Base-by-base conservation (phyloP, 1,140 invertebrate species). In the Cydia strobilella region DNA sequence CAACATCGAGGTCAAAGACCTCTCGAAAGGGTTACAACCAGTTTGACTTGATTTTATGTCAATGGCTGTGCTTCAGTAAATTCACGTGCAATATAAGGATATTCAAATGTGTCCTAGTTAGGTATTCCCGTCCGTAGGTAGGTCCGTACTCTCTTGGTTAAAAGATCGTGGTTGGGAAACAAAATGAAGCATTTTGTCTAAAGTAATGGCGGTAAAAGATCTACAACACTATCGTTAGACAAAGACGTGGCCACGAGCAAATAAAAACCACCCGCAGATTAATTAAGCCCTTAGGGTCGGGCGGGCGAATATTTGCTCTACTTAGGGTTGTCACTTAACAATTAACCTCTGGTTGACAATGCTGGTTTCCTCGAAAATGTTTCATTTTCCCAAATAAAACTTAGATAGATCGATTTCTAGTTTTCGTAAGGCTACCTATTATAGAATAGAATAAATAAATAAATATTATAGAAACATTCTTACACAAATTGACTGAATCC, bases 261-360 rank as follows among this genome's bases (percentile, higher is more conserved):
- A 65, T 65, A 65, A 69, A 39, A 69, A 69, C 65, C 39, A 69
- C 65, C 65, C 65, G 65, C 65, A 69, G 23, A 69, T 69, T 69
- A 69, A 69, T 69, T 69, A 69, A 69, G 65, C 27, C 23, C 65
- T 69, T 18, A 18, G 31, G 31, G 20, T 20, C 62, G 10, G 65
- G 65, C n/a, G 31, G 31, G n/a, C 65, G 27, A 69, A 39, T 69
- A 69, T 69, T 69, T 69, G 65, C 65, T 3, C 27, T 18, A 15
- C 23, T 15, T 65, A 69, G 65, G 65, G 65, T 35, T 69, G 27
- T 35, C 65, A 69, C 51, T 59, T 59, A 1, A 59, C 15, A 20
- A 15, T 59, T 59, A 59, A 20, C 7, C 0, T 4, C 6, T 23
- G n/a, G 18, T 59, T 59, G 51, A 59, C 5, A 59, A 18, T 20